Conservation (phyloP, 2,113 vertebrate genomes). For the Spheniscus mendiculus region DNA sequence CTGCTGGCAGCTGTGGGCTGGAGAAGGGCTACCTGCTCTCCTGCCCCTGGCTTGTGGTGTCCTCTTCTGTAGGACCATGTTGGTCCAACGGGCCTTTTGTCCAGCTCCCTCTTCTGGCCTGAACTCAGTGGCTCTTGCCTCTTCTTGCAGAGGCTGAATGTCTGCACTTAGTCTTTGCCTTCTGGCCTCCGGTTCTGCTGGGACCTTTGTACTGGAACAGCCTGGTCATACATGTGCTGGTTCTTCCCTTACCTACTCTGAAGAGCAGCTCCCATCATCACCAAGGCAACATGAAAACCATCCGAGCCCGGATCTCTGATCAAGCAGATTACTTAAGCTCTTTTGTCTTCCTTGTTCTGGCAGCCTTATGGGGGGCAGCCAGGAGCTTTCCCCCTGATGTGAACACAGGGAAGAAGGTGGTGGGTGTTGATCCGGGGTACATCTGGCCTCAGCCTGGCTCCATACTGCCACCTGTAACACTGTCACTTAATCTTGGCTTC, state of each 20-base stretch:
- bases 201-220: not conserved
- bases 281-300: rapidly evolving
- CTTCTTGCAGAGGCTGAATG: too few species aligned
- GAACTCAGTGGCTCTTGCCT: rapidly evolving
- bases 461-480: rapidly evolving
- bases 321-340: not conserved
- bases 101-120: not conserved
- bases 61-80: not conserved
- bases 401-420: too few species aligned
- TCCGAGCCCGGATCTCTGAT: not conserved
- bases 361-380: not conserved
- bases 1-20: not conserved
- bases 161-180: not conserved
- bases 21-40: not conserved
- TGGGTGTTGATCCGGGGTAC: too few species aligned
- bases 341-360: not conserved
- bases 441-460: not conserved
- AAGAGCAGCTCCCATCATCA: not conserved
- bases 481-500: not conserved
- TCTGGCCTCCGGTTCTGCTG: not conserved
- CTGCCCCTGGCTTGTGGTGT: rapidly evolving
- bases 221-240: rapidly evolving
- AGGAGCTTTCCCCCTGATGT: not conserved
- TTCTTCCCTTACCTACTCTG: not conserved
- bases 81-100: not conserved